phyloP scores from a whole-genome alignment of 2,797 vertebrate species.

The Linurgus olivaceus region DNA sequence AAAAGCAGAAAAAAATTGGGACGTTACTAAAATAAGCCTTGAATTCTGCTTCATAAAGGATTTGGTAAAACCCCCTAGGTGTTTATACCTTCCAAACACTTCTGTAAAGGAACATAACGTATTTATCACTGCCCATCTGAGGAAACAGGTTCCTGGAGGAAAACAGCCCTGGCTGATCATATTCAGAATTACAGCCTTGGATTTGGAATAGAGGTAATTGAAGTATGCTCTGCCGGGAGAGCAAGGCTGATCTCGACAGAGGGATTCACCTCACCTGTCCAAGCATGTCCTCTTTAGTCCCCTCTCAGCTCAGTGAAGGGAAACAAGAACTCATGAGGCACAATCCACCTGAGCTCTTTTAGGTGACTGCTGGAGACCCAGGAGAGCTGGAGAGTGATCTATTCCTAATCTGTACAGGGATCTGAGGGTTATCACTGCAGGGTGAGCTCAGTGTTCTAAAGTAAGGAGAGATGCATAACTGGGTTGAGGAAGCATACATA shows the following conservation, averaged over 20 bases:
- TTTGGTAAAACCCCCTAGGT: neutral
- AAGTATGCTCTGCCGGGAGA: rapidly evolving
- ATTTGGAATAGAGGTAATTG: neutral
- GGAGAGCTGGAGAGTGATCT: neutral
- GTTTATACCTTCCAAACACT: neutral
- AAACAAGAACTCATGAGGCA: neutral
- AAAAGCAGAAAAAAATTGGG: neutral
- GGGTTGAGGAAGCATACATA: neutral
- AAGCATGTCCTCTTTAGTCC: neutral
- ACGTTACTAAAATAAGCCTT: neutral
- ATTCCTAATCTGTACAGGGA: neutral
- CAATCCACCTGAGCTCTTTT: neutral
- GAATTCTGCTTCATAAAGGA: neutral
- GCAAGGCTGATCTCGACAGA: neutral
- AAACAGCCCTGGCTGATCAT: neutral
- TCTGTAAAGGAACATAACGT: neutral
- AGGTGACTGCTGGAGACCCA: neutral
- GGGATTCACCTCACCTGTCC: neutral
- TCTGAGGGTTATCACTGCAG: neutral
- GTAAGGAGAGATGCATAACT: neutral
- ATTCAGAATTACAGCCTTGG: neutral
- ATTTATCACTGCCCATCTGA: neutral
- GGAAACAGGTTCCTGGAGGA: neutral
- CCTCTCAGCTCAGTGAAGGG: neutral
- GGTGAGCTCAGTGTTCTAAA: neutral